Evolutionary conservation across 37 sponge, comb jelly and placozoan species (phyloP), one percentile per base, ranked within the genome.

Genomic region (Halichondria panicea): DNA sequence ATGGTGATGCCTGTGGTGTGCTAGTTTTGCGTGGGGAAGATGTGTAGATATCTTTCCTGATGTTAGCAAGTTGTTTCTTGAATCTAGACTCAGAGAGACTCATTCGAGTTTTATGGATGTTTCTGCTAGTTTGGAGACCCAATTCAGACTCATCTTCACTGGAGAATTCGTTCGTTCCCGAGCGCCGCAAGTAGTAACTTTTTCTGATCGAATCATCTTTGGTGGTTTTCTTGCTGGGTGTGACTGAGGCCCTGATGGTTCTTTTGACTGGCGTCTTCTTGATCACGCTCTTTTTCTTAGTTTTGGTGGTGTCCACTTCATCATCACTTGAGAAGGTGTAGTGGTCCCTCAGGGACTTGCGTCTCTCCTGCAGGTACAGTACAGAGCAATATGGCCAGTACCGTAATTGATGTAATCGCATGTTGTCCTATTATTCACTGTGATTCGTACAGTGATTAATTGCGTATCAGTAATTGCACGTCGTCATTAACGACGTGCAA

Each of bases 261-360:
- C 52, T 48, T 15, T 15, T 15, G 13, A 55, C 9, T 7, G 56
- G 25, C 56, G n/a, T n/a, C 9, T 55, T 55, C 56, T 3, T 7
- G 4, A 27, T 55, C n/a, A n/a, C n/a, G 56, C 25, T 7, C 56
- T 55, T 7, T n/a, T n/a, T n/a, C n/a, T 55, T 55, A 27, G 3
- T n/a, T 7, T 2, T 7, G 9, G 56, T n/a, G 34, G 2, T 22
- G 2, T 21, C 28, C 28, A 25, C 1, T 46, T 62, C 76, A 0
- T 76, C 76, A 18, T 76, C 76, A 45, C 64, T 63, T 1, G 64
- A 76, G 1, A 63, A 25, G 50, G 50, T 42, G 12, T n/a, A n/a
- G n/a, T n/a, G n/a, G n/a, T n/a, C n/a, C n/a, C n/a, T n/a, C n/a
- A n/a, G n/a, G n/a, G n/a, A n/a, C n/a, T n/a, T n/a, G n/a, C n/a